phyloP scores from a whole-genome alignment of 2,113 vertebrate species.

The Colaptes auratus region DNA sequence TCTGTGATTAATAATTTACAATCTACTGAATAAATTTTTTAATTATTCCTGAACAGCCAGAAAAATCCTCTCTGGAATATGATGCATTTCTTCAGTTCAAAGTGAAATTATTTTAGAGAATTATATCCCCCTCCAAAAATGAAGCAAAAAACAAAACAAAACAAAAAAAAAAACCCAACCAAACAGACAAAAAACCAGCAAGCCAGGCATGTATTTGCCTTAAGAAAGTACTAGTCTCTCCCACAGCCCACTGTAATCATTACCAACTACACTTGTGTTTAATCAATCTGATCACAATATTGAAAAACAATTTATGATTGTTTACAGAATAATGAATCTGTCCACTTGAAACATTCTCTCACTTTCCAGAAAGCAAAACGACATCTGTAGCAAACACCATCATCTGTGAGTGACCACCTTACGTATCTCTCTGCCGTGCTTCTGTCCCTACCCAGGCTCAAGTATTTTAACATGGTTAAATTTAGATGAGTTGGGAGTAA shows the following conservation, averaged over 20 bases:
- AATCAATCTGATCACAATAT: background rate
- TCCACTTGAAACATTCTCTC: background rate
- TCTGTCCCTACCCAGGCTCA: background rate
- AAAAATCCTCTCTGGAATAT: constrained; percentile 50
- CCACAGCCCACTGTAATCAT: background rate
- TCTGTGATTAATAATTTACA: constrained; percentile 73
- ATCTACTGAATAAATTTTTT: constrained; percentile 33
- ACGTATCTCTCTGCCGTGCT: background rate
- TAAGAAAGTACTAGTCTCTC: background rate
- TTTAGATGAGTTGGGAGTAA: background rate
- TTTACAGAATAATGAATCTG: background rate
- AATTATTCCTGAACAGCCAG: constrained; percentile 51
- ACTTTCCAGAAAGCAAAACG: background rate
- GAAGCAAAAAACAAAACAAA: background rate
- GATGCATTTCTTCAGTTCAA: constrained; percentile 35
- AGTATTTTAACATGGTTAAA: background rate
- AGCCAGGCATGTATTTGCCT: background rate
- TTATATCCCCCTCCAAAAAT: background rate
- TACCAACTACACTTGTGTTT: background rate
- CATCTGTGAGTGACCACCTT: constrained; percentile 47
- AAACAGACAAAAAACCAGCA: background rate
- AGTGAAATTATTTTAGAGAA: background rate
- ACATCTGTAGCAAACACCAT: background rate
- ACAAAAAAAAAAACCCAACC: background rate
- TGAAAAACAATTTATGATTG: background rate